phyloP scores from a whole-genome alignment of 2,888 invertebrate genomes.

The Tipula unca region DNA sequence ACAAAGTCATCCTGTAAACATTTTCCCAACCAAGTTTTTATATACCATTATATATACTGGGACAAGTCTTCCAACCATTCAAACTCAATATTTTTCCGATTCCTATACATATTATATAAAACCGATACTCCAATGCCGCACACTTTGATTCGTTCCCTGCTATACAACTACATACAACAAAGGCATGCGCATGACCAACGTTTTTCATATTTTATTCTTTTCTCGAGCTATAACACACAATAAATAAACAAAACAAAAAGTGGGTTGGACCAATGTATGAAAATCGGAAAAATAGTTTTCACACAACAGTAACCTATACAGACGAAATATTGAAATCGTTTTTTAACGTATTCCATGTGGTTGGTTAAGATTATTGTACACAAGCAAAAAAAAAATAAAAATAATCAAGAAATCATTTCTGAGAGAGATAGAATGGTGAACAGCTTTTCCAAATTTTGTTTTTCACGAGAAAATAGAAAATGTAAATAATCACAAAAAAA shows the following conservation, averaged over 20 bases:
- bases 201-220: background rate
- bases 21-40: too few species aligned
- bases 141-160: background rate
- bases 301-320: background rate
- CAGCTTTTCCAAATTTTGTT: background rate
- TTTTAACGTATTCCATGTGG: background rate
- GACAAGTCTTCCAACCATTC: too few species aligned
- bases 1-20: too few species aligned
- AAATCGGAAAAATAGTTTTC: background rate
- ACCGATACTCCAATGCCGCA: background rate
- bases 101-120: too few species aligned
- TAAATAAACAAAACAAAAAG: background rate
- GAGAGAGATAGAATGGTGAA: background rate
- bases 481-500: background rate
- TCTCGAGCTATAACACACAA: background rate
- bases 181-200: background rate
- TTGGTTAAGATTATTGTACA: background rate
- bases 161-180: background rate
- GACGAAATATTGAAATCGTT: background rate
- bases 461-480: background rate
- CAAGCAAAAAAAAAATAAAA: background rate
- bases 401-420: background rate
- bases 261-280: background rate
- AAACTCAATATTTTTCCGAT: background rate
- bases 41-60: too few species aligned